These are phyloP conservation scores for Luperina testacea DNA, from an alignment of 2,888 invertebrate genomes.

Conservation along the genomic window DNA sequence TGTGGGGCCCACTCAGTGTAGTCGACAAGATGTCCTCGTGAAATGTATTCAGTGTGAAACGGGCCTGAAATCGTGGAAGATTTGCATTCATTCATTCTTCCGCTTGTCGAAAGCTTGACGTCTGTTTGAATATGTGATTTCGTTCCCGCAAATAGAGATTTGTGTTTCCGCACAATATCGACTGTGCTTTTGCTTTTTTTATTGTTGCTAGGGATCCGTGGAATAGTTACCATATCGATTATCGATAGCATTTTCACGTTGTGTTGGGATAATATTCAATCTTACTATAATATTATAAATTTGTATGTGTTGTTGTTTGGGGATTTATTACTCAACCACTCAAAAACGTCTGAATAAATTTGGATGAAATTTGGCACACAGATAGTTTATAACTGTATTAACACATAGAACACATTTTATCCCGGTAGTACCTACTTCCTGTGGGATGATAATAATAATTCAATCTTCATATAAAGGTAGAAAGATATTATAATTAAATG, in stretches of 20 bases:
- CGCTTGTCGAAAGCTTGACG: conserved; percentile 76
- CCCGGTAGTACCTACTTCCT: too few relatives aligned
- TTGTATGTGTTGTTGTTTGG: neutral
- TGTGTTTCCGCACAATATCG: conserved; percentile 71
- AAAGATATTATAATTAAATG: too few relatives aligned
- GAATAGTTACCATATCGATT: conserved; percentile 23
- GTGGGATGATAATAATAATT: too few relatives aligned
- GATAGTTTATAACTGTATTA: neutral
- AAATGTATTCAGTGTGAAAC: conserved; percentile 70
- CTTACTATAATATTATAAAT: neutral
- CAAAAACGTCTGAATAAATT: neutral
- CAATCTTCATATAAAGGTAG: neutral
- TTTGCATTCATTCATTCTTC: conserved; percentile 79
- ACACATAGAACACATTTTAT: too few relatives aligned
- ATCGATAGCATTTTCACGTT: neutral
- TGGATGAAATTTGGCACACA: neutral
- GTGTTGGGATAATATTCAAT: neutral
- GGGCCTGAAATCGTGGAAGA: conserved; percentile 72
- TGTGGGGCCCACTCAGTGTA: conserved; percentile 47
- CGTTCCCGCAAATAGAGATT: conserved; percentile 71
- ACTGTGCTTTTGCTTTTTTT: conserved; percentile 64
- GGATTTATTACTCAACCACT: neutral
- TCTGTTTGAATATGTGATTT: conserved; percentile 85
- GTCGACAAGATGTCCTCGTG: conserved; percentile 62
- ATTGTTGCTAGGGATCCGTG: conserved; percentile 46